phyloP scores from a whole-genome alignment of 2,888 invertebrate species.

The Melolontha melolontha region DNA sequence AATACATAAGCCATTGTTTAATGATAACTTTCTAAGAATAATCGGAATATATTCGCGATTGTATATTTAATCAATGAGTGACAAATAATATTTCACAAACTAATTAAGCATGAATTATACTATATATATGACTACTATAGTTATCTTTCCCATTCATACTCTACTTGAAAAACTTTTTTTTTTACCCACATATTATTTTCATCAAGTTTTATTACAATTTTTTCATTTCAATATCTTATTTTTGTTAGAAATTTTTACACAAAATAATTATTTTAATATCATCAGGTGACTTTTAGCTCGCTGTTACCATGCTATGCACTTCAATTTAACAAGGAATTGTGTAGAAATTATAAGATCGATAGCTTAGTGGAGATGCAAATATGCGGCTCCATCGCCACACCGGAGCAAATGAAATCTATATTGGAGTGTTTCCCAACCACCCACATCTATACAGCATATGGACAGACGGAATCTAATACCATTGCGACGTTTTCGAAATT shows the following conservation, averaged over 20 bases:
- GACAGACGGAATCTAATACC: slow-evolving; percentile 9
- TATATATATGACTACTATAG: too few relatives aligned
- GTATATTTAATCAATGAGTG: too few relatives aligned
- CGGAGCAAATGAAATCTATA: slow-evolving; percentile 13
- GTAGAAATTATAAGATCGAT: slow-evolving; percentile 9
- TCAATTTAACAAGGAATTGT: slow-evolving; percentile 15
- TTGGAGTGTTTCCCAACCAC: slow-evolving; percentile 13
- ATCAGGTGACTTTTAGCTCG: slow-evolving; percentile 28
- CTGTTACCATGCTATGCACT: background rate
- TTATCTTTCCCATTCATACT: too few relatives aligned
- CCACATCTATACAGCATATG: slow-evolving; percentile 11
- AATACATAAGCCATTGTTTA: too few relatives aligned
- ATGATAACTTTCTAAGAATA: too few relatives aligned
- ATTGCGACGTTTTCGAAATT: slow-evolving; percentile 9
- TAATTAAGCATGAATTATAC: too few relatives aligned
- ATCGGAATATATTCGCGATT: too few relatives aligned
- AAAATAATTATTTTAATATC: slow-evolving; percentile 6
- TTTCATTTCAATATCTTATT: too few relatives aligned
- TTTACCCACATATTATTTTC: too few relatives aligned
- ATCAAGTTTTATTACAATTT: too few relatives aligned
- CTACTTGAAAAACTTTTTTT: too few relatives aligned
- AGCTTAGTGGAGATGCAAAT: slow-evolving; percentile 17
- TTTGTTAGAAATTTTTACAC: background rate
- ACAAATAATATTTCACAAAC: too few relatives aligned
- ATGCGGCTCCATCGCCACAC: slow-evolving; percentile 1